Evolutionary conservation across 2,888 invertebrate species (phyloP).

Genomic region (Seladonia tumulorum): DNA sequence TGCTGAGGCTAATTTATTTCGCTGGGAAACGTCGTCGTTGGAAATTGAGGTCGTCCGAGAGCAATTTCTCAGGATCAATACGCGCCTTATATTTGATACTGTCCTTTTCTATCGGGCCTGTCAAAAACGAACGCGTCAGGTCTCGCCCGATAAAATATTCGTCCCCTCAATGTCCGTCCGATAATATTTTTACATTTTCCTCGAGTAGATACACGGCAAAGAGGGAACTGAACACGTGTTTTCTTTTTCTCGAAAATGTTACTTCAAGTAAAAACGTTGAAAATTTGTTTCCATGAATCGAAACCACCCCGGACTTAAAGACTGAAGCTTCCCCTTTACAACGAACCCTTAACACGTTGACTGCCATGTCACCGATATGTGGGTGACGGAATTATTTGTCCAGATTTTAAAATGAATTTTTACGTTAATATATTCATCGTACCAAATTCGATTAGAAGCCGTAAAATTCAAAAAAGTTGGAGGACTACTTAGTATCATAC

Average conservation of each 20-base stretch:
- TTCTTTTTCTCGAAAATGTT: neutral
- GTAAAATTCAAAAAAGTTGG: no score
- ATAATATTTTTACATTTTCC: neutral
- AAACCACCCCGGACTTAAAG: neutral
- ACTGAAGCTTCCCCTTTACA: neutral
- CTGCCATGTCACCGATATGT: no score
- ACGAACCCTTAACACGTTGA: no score
- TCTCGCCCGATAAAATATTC: slow-evolving; percentile 7
- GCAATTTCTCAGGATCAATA: slow-evolving; percentile 42
- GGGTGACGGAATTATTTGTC: no score
- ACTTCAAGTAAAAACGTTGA: neutral
- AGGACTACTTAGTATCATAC: no score
- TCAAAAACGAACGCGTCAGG: neutral
- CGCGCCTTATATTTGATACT: neutral
- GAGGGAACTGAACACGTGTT: neutral
- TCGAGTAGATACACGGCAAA: neutral
- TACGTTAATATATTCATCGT: no score
- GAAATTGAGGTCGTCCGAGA: slow-evolving; percentile 24
- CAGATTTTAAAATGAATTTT: no score
- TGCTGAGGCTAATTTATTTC: slow-evolving; percentile 27
- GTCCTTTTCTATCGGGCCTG: neutral
- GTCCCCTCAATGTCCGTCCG: neutral
- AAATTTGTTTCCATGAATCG: neutral
- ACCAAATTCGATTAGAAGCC: no score
- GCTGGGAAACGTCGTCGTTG: slow-evolving; percentile 18